Conservation (phyloP, 2,797 vertebrate genomes). For the Protonibea diacanthus region DNA sequence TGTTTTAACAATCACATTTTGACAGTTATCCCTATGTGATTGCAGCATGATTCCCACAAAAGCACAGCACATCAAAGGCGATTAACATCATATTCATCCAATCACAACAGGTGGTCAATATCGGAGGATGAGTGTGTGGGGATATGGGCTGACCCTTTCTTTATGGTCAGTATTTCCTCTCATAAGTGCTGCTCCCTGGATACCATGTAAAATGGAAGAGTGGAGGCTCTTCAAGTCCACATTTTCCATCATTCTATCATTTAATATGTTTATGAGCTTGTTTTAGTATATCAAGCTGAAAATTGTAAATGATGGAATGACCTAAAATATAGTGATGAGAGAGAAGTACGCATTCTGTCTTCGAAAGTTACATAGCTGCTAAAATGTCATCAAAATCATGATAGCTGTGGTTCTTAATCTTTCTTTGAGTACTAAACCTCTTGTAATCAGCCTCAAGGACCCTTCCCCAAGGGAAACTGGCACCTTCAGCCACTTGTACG, state of each 20-base stretch:
- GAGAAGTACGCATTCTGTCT: not conserved
- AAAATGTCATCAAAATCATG: not conserved
- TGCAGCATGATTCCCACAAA: slow-evolving; percentile 4
- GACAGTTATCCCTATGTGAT: not conserved
- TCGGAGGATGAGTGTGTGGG: slow-evolving; percentile 4
- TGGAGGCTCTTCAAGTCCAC: not conserved
- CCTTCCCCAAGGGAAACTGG: too few species aligned
- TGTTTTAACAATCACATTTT: not conserved
- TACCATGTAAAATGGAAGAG: not conserved
- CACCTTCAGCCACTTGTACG: too few species aligned
- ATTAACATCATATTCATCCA: not conserved
- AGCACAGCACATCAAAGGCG: not conserved
- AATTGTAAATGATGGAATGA: not conserved
- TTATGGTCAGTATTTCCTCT: not conserved
- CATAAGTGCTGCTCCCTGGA: not conserved
- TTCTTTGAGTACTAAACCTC: too few species aligned
- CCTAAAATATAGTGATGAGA: not conserved
- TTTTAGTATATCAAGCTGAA: not conserved
- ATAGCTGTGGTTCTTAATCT: too few species aligned
- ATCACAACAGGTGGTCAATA: slow-evolving; percentile 35
- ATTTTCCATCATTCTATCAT: not conserved
- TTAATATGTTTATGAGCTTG: not conserved
- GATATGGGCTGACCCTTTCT: not conserved
- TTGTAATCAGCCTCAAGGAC: too few species aligned
- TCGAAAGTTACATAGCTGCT: too few species aligned